phyloP scores from a whole-genome alignment of 2,888 invertebrate species.

The Lasioglossum lativentre region DNA sequence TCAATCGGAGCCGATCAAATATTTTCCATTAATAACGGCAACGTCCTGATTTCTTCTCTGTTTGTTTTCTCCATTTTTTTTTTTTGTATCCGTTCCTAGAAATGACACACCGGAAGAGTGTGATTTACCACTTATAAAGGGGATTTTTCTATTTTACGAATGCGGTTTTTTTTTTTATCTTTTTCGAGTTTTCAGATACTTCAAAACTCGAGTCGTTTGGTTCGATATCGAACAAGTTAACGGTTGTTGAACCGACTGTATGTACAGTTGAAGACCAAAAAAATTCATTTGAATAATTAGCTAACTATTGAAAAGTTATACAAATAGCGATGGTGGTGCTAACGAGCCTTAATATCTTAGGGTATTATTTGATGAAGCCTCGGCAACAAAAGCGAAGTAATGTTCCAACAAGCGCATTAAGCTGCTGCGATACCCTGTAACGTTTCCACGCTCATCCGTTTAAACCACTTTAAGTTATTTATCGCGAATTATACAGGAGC shows the following conservation, averaged over 20 bases:
- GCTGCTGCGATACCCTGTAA: slow-evolving; percentile 11
- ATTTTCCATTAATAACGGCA: slow-evolving; percentile 1
- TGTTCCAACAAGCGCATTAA: neutral
- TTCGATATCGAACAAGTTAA: too few relatives aligned
- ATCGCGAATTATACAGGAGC: slow-evolving; percentile 22
- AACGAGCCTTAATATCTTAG: neutral
- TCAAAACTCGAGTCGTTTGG: too few relatives aligned
- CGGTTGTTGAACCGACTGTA: too few relatives aligned
- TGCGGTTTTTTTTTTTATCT: too few relatives aligned
- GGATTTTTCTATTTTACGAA: too few relatives aligned
- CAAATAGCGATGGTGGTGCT: too few relatives aligned
- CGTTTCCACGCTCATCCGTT: slow-evolving; percentile 1
- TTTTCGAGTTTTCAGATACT: too few relatives aligned
- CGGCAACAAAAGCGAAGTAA: neutral
- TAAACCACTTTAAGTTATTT: slow-evolving; percentile 30
- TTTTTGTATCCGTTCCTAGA: neutral
- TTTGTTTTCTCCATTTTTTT: neutral
- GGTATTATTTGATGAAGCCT: neutral
- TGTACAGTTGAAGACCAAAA: too few relatives aligned
- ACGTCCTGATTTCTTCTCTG: neutral
- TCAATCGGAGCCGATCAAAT: neutral
- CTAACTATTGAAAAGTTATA: neutral
- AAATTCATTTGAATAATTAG: neutral
- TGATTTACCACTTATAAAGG: too few relatives aligned
- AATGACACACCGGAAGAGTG: neutral